Evolutionary conservation across 2,888 invertebrate species (phyloP), one percentile per base, ranked within the genome.

Genomic region (Epinotia brunnichana): DNA sequence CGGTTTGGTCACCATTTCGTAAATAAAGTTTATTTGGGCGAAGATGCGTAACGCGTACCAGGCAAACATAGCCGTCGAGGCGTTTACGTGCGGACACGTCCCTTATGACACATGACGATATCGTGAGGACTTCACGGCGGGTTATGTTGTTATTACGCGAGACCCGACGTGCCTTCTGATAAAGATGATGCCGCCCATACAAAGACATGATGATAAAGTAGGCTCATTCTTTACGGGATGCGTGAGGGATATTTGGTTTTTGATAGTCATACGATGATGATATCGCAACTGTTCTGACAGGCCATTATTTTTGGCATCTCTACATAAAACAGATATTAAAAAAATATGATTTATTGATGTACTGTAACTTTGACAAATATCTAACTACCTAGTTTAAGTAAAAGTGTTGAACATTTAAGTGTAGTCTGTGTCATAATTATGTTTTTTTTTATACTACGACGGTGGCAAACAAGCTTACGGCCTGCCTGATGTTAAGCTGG

Each of bases 11-110:
- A 9, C 57, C 57, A 57, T 57, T 57, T n/a, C 35, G 19, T 60
- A n/a, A 60, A 68, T 60, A 68, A 68, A 68, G 59, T 60, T 35
- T 60, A 59, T 60, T 60, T 15, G 15, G 59, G 68, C 35, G 15
- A 41, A 41, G 21, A 64, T 53, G 29, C 35, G 35, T 35, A 7
- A 9, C 7, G 35, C 9, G 11, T 69, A 67, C 56, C 54, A 66
- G 54, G 56, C 35, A 17, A 57, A 57, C 66, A 67, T 57, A 67
- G 56, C 4, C 21, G 44, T 41, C 51, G 41, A 35, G 53, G 56
- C 56, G 29, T 29, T 67, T 64, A 56, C 54, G 41, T 41, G 64
- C 21, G 2, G 41, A 19, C 66, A 67, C 56, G 66, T 67, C 21
- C 24, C 59, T 51, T 35, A 35, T 69, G 60, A 69, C 68, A 19